Conservation (phyloP, 2,113 vertebrate species). For the Delphinus delphis region DNA sequence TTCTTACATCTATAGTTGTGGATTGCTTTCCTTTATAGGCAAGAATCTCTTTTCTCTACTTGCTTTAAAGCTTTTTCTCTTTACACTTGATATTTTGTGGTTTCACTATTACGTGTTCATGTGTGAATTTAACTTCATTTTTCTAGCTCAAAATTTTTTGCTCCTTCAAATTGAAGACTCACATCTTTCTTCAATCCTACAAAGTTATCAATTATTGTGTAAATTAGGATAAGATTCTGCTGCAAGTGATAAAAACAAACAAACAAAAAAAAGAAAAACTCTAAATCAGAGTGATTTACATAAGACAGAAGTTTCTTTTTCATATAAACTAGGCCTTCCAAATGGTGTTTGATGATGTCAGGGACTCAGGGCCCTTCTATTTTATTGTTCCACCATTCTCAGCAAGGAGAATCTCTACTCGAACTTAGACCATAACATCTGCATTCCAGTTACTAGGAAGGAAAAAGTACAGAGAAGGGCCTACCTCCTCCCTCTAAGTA, state of each 20-base stretch:
- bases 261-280: neutral
- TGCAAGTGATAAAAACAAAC: neutral
- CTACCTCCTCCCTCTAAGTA: neutral
- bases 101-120: neutral
- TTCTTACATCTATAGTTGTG: neutral
- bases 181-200: constrained; percentile 1
- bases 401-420: neutral
- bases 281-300: neutral
- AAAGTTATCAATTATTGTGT: neutral
- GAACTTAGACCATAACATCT: neutral
- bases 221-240: neutral
- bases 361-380: neutral
- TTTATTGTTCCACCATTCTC: neutral
- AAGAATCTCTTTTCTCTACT: constrained; percentile 17
- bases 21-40: neutral
- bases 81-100: neutral
- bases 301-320: neutral
- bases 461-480: neutral
- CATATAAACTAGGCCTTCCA: neutral
- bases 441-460: neutral
- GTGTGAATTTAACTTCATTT: neutral
- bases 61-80: neutral
- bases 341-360: neutral
- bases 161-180: neutral
- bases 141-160: neutral